Base-by-base conservation (phyloP, 2,888 invertebrate genomes). In the Tethea ocularis region DNA sequence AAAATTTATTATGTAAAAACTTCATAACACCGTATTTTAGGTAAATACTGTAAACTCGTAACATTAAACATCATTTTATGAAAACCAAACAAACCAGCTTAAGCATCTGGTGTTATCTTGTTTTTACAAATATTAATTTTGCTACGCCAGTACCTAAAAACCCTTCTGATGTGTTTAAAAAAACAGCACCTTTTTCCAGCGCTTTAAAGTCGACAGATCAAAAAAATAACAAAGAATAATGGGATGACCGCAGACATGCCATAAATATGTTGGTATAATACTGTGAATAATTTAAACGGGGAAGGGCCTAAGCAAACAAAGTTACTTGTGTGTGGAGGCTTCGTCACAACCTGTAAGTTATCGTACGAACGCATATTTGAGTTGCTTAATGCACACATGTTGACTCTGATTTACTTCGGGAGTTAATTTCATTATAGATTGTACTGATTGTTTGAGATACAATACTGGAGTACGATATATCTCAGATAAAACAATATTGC, bases 281-380 rank as follows among this genome's bases (percentile, higher is more conserved):
- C 75, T 75, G 77, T 82, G 83, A 86, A 87, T 13, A 33, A 33
- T 88, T 87, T 85, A 85, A 82, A 71, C 71, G 74, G 74, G 67
- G 71, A 68, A 69, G 20, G 81, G 75, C 87, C 88, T 86, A 85
- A 88, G 80, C 71, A 82, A 87, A 88, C 82, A 85, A 69, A 69
- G 76, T 46, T 71, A 73, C 77, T 76, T 76, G 74, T 73, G 75
- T 71, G 74, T 71, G 68, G 66, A 64, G 71, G 70, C 61, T 61
- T 61, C 74, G 72, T 77, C 75, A 75, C 71, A 66, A 74, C 68
- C 73, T 71, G 75, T 79, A 79, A 82, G 74, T 80, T 86, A 84
- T 84, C 79, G 73, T 77, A 71, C 71, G 72, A 59, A 66, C 70
- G 67, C 71, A 64, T 78, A 77, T 79, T 78, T 80, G 82, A 74